Percentiles rank a stretch among this genome's conserved stretches.
Evolutionary conservation across 2,888 invertebrate genomes (phyloP).

Genomic region (Physocephala rufipes): DNA sequence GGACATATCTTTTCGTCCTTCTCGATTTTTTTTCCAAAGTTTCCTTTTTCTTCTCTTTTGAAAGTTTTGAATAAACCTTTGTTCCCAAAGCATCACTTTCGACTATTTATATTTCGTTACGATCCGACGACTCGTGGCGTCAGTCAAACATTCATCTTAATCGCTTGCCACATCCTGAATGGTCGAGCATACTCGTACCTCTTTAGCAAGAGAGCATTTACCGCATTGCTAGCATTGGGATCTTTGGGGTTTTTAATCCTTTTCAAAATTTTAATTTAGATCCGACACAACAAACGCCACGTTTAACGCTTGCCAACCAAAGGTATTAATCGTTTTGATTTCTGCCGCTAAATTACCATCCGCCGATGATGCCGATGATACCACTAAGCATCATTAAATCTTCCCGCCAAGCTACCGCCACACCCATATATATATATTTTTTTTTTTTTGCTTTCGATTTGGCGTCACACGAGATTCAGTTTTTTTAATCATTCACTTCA

Average conservation of each 20-base stretch:
- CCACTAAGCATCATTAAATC: constrained; percentile 8
- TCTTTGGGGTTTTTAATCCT: not conserved
- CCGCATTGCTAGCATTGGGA: not conserved
- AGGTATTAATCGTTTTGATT: constrained; percentile 54
- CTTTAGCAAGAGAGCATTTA: not conserved
- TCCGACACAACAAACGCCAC: constrained; percentile 62
- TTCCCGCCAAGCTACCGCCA: not conserved
- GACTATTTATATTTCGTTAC: not conserved
- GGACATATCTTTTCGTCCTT: no score
- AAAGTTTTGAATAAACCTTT: no score
- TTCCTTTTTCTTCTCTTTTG: no score
- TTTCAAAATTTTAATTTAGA: constrained; percentile 53
- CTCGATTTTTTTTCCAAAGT: no score
- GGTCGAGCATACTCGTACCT: not conserved
- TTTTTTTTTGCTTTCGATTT: no score
- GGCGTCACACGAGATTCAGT: constrained; percentile 25
- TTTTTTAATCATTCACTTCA: not conserved
- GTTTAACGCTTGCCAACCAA: constrained; percentile 44
- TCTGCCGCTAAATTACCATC: constrained; percentile 13
- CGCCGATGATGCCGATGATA: constrained; percentile 4
- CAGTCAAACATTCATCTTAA: constrained; percentile 23
- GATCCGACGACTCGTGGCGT: constrained; percentile 28
- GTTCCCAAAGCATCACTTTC: not conserved
- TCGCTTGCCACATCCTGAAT: constrained; percentile 20
- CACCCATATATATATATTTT: not conserved